Base-by-base conservation (phyloP, 92 coral and sea anemone genomes). In the Zoanthus solanderi region DNA sequence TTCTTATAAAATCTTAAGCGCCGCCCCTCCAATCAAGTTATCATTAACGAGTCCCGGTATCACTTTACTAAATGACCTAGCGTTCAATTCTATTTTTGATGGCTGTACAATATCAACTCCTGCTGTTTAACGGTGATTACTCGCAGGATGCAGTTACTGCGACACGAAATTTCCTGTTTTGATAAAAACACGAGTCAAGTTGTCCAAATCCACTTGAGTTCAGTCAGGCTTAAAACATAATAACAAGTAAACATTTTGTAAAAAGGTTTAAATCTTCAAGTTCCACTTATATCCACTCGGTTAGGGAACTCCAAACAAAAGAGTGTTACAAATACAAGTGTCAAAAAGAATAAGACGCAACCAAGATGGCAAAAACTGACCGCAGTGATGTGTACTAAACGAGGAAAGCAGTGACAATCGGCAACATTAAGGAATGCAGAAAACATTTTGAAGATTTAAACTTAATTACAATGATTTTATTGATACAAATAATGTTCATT, bases 1-100 rank as follows among this genome's bases (percentile, higher is more conserved):
- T 93, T 95, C 94, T 84, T 92, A 58, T 85, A 63, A 63, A 78
- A 45, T 83, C 72, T 83, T 83, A 87, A 90, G 99, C 99, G 90
- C 99, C 99, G 94, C 99, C 99, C 95, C 89, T 72, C 92, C 95
- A 95, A 97, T 97, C 99, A 97, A 90, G 89, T 71, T 88, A 81
- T 94, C 89, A 96, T 97, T 97, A 97, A 86, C 91, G 42, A 58
- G 92, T 89, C 78, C 89, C 92, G 85, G 76, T 89, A 87, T 58
- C 86, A 48, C 67, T 44, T 89, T 75, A 42, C 78, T 32, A 75
- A 17, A 46, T 63, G 53, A 54, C 91, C 88, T 81, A 90, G 87
- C 88, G 85, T 65, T n/a, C 23, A 48, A 71, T 66, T 71, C 18
- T 66, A 44, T 81, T 63, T 66, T 17, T 28, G 85, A 81, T 81